These are phyloP conservation scores for Coptotermes formosanus DNA, from an alignment of 1,140 invertebrate genomes.

Conservation along the genomic window DNA sequence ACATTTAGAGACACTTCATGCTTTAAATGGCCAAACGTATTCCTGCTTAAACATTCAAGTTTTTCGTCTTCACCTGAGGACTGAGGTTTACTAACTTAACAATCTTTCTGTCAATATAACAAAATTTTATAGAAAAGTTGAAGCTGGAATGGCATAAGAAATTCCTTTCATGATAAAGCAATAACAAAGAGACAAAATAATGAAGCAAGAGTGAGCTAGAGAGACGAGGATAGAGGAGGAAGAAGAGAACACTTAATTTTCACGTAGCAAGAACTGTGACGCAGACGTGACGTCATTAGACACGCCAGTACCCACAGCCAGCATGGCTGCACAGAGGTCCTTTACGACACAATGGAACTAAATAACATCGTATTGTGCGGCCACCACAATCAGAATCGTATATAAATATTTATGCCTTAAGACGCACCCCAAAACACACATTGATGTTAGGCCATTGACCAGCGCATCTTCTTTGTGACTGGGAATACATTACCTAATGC, in stretches of 20 bases:
- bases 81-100: no score
- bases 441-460: not conserved
- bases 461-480: not conserved
- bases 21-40: no score
- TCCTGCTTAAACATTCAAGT: no score
- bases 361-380: not conserved
- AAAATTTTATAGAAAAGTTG: no score
- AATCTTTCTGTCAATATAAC: no score
- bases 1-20: no score
- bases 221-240: no score
- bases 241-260: not conserved
- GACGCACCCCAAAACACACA: not conserved
- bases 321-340: not conserved
- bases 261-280: not conserved
- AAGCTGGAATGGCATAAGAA: no score
- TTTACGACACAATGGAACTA: slow-evolving; percentile 3
- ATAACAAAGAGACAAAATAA: no score
- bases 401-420: not conserved
- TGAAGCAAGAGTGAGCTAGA: no score
- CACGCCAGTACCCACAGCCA: not conserved
- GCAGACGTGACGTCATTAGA: not conserved
- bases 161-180: no score
- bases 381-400: not conserved
- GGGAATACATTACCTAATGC: not conserved
- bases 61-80: no score